These are phyloP conservation scores for Ovibos moschatus DNA, from an alignment of 2,113 vertebrate genomes.

Conservation along the genomic window DNA sequence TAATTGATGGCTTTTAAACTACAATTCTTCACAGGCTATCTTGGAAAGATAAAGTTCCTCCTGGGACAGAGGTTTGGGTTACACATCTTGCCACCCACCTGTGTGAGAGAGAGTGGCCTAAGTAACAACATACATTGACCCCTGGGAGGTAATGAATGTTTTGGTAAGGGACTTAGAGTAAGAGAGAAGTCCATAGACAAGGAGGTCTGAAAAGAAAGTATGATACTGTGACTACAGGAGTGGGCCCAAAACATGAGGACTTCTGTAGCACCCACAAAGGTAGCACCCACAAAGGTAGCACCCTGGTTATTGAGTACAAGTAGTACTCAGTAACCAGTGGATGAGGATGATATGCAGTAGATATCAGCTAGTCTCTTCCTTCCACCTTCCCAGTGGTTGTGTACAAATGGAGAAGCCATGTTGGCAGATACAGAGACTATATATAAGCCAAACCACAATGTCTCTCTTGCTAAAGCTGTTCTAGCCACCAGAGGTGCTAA, in stretches of 20 bases:
- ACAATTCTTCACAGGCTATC: not conserved
- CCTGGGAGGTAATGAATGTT: not conserved
- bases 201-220: not conserved
- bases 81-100: not conserved
- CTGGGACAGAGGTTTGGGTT: not conserved
- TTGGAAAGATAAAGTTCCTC: not conserved
- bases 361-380: not conserved
- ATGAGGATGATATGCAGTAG: not conserved
- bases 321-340: not conserved
- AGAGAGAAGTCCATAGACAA: not conserved
- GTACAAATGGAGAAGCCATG: not conserved
- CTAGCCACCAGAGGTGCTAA: not conserved
- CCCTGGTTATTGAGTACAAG: not conserved
- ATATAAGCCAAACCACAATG: not conserved
- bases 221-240: not conserved
- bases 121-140: not conserved
- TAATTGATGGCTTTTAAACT: not conserved
- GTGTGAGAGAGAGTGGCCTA: not conserved
- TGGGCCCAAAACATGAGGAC: not conserved
- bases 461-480: not conserved
- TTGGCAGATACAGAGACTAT: not conserved
- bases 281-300: not conserved
- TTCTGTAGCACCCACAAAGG: not conserved
- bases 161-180: not conserved
- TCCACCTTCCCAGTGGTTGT: not conserved